Evolutionary conservation across 1,140 invertebrate species (phyloP), one percentile per base, ranked within the genome.

Genomic region (Atta texana): DNA sequence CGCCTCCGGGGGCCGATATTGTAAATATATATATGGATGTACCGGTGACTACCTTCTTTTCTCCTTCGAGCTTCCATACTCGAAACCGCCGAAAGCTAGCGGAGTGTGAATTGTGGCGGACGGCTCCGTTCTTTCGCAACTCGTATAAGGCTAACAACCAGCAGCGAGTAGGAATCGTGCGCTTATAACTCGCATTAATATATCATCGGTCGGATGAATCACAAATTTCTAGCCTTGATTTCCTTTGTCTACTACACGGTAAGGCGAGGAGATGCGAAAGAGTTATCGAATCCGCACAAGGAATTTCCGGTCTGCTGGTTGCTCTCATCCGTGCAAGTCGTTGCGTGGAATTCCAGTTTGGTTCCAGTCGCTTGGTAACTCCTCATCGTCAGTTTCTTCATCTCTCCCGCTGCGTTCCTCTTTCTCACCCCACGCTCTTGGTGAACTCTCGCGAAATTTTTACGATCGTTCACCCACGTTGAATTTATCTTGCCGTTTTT

Each of bases 281-380:
- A 84, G 89, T 53, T 64, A 91, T 91, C 90, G 89, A 91, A 91
- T 91, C 31, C 85, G 55, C 68, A 31, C 71, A 68, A 88, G 88
- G 90, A 89, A 91, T 91, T 91, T 91, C 90, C 90, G 89, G 90
- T 91, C 89, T 81, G 90, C 61, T 91, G 90, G 39, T 86, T n/a
- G n/a, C 81, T 89, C 85, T 68, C 90, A 91, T 88, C 88, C 81
- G 74, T 53, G 75, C 49, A 59, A 69, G 72, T 80, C 64, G 87
- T 91, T 89, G 87, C 90, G 85, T 72, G 85, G 85, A 87, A 91
- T 91, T 91, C 90, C 90, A 90, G 71, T 87, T 90, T 59, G 87
- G 90, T 90, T 89, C 90, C 89, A 89, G 85, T 84, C 89, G 90
- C 90, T 89, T 90, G 85, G 76, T 76, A 87, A 91, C 89, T 71